Evolutionary conservation across 2,797 vertebrate species (phyloP).

Genomic region (Chelidonichthys spinosus): DNA sequence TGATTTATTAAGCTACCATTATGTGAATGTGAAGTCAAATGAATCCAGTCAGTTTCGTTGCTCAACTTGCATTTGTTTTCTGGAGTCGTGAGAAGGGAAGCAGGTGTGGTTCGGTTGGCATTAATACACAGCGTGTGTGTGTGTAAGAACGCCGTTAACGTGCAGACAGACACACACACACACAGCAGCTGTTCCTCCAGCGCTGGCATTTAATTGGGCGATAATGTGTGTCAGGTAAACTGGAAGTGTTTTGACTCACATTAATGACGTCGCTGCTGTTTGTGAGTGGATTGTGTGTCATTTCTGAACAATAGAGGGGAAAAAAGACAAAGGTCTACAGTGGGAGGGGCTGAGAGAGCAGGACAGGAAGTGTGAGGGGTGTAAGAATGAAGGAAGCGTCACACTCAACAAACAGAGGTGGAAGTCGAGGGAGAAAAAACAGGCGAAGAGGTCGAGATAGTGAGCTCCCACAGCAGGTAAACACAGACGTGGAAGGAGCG

Average conservation of each 20-base stretch:
- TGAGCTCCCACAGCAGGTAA: conserved; percentile 51
- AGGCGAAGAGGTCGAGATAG: conserved; percentile 26
- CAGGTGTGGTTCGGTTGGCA: conserved; percentile 53
- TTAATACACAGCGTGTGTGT: conserved; percentile 37
- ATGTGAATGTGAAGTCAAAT: background rate
- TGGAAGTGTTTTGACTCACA: conserved; percentile 49
- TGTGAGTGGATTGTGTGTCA: background rate
- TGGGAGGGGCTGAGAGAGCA: background rate
- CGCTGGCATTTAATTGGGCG: conserved; percentile 48
- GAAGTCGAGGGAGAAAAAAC: conserved; percentile 34
- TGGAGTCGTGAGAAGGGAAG: conserved; percentile 33
- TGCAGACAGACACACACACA: conserved; percentile 25
- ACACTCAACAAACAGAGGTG: conserved; percentile 49
- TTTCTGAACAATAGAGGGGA: background rate
- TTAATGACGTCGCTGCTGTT: conserved; percentile 26
- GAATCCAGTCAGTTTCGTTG: conserved; percentile 16
- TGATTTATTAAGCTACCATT: no score
- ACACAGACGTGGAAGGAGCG: conserved; percentile 37
- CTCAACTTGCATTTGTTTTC: conserved; percentile 3
- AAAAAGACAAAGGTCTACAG: background rate
- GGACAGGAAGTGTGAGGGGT: conserved; percentile 5
- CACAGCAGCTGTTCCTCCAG: conserved; percentile 58
- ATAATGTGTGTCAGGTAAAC: conserved; percentile 64
- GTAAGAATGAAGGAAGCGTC: conserved; percentile 25
- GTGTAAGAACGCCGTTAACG: conserved; percentile 39